Evolutionary conservation across 2,888 invertebrate genomes (phyloP).

Genomic region (Eurois occulta): DNA sequence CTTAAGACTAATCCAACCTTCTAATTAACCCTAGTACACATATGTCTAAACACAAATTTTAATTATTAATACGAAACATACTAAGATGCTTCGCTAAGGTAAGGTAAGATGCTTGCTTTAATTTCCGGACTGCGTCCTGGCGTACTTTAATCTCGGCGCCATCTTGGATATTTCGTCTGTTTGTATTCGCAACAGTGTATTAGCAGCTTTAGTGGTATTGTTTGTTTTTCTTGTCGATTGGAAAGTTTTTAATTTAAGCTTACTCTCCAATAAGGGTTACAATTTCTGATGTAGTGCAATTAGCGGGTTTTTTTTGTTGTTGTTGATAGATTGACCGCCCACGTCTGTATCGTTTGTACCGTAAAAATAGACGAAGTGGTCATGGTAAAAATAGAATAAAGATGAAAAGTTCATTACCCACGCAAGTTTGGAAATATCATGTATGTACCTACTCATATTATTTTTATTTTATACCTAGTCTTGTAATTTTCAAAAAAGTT

Average conservation of each 20-base stretch:
- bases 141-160: constrained; percentile 61
- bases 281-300: not conserved
- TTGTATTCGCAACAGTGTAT: constrained; percentile 47
- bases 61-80: constrained; percentile 61
- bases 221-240: constrained; percentile 46
- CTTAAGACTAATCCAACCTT: constrained; percentile 2
- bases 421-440: not conserved
- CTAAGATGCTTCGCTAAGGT: constrained; percentile 44
- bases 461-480: not conserved
- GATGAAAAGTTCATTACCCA: not conserved
- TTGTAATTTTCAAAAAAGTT: not conserved
- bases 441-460: not conserved
- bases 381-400: not conserved
- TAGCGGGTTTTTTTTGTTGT: not conserved
- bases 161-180: constrained; percentile 62
- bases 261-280: not conserved
- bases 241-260: constrained; percentile 49
- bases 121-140: constrained; percentile 60
- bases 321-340: not conserved
- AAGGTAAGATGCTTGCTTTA: constrained; percentile 63
- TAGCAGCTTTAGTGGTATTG: constrained; percentile 39
- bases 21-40: constrained; percentile 36
- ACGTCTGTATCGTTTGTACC: not conserved
- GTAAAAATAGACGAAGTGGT: not conserved
- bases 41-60: constrained; percentile 49